Base-by-base conservation (phyloP, 2,113 vertebrate genomes). In the Peromyscus polionotus region DNA sequence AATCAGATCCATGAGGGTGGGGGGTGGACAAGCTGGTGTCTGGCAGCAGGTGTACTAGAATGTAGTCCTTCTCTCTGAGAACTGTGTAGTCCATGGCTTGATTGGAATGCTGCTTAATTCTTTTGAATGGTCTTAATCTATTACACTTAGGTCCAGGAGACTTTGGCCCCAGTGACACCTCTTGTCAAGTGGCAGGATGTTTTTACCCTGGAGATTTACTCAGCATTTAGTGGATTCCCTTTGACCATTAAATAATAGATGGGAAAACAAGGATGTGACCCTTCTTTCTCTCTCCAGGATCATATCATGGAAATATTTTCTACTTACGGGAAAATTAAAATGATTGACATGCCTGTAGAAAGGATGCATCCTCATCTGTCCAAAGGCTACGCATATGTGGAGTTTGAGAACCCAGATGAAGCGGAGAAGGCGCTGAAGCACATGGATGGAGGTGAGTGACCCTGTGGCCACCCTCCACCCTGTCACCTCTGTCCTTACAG, bases 221-320 rank as follows among this genome's bases (percentile, higher is more conserved):
- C 36, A 17, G 24, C 20, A 4, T 8, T 33, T 45, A 28, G n/a
- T 36, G 36, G 63, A 19, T 65, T 81, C n/a, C 68, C 59, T 88
- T 77, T 93, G 9, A 16, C 16, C 54, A 36, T 77, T n/a, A 91
- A 31, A 45, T 54, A 11, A 16, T 19, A n/a, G 54, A 33, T 65
- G 12, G 31, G 11, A 45, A 19, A 76, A 4, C 54, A 7, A 48
- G 68, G 61, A 0, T 51, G 28, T 93, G 83, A 81, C 28, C 87
- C 87, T 59, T 93, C 61, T 90, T 59, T 93, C 61, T 68, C n/a
- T 63, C 77, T 97, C 10, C 96, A 99, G 99, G 99, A 99, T 95
- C 99, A 99, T 98, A 99, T 99, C 72, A 99, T 99, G 99, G 99
- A 99, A 98, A 99, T 99, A 95, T 99, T 99, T 98, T 99, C 99